Evolutionary conservation across 2,113 vertebrate genomes (phyloP).

Genomic region (Brienomyrus brachyistius): DNA sequence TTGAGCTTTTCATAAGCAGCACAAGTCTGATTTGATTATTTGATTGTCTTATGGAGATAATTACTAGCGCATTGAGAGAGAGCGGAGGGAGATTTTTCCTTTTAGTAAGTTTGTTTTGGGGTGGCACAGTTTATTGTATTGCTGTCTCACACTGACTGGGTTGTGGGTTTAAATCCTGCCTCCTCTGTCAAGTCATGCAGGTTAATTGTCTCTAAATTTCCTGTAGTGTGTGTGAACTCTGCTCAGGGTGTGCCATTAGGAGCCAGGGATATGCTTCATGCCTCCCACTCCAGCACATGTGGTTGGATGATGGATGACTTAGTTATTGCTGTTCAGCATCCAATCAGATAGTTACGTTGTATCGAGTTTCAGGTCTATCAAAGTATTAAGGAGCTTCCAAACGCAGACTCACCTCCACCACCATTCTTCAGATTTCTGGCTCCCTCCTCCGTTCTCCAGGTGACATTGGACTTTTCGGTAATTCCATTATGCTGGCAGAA

Average conservation of each 20-base stretch:
- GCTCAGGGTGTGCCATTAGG: not conserved
- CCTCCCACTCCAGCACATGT: not conserved
- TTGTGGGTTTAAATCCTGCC: not conserved
- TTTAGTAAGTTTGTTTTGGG: not conserved
- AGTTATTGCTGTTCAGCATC: not conserved
- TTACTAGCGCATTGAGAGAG: not conserved
- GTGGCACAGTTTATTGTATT: not conserved
- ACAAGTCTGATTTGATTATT: not conserved
- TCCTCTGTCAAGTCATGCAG: not conserved
- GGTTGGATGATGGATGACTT: not conserved
- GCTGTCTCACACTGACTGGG: too few species aligned
- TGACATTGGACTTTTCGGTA: not conserved
- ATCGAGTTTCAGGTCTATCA: not conserved
- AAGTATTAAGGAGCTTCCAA: not conserved
- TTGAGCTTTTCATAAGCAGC: not conserved
- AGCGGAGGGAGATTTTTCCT: not conserved
- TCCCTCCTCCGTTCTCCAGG: not conserved
- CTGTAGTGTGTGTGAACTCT: not conserved
- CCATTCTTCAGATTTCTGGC: not conserved
- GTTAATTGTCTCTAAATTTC: not conserved
- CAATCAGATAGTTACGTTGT: not conserved
- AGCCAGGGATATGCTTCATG: not conserved
- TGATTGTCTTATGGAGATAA: not conserved
- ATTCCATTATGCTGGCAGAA: conserved; percentile 5
- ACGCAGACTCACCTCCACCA: not conserved